Base-by-base conservation (phyloP, 2,888 invertebrate genomes). In the Eupithecia subumbrata region DNA sequence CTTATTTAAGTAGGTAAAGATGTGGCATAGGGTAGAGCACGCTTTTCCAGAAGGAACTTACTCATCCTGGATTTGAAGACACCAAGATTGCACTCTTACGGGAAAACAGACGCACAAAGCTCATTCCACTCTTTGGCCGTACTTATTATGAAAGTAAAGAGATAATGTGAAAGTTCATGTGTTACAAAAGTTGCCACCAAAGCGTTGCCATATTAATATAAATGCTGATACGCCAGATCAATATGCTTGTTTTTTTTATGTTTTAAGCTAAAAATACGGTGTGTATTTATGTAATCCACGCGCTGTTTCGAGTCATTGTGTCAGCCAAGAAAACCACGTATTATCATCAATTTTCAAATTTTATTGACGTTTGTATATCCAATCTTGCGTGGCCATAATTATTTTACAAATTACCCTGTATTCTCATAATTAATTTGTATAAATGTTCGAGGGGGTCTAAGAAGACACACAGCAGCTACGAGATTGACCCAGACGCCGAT, bases 191-290 rank as follows among this genome's bases (percentile, higher is more conserved):
- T 56, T 56, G 25, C 22, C 72, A 82, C 80, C 78, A 82, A 82
- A 83, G 79, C 80, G 72, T 82, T 80, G 83, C 83, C 82, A 82
- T 83, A 70, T 40, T 70, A 70, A 56, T 70, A 34, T 37, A 37
- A 60, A 60, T 25, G 14, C 14, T 14, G 14, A 60, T 60, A 14
- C 25, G 25, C 25, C 14, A 60, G 0, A 60, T 25, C 60, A 25
- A 22, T 5, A 25, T 5, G 12, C 25, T 60, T 22, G 60, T 25
- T 60, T 22, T 60, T 34, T 37, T 2, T 25, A 60, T 60, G 25
- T 25, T 22, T 22, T 12, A 14, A 25, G 3, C 3, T 0, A 22
- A 56, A 22, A 52, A 52, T 18, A 52, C n/a, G n/a, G n/a, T n/a
- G 14, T 22, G 56, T 56, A 22, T 56, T 56, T 22, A 56, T 5